Evolutionary conservation across 1,140 invertebrate genomes (phyloP).

Genomic region (Globodera rostochiensis): DNA sequence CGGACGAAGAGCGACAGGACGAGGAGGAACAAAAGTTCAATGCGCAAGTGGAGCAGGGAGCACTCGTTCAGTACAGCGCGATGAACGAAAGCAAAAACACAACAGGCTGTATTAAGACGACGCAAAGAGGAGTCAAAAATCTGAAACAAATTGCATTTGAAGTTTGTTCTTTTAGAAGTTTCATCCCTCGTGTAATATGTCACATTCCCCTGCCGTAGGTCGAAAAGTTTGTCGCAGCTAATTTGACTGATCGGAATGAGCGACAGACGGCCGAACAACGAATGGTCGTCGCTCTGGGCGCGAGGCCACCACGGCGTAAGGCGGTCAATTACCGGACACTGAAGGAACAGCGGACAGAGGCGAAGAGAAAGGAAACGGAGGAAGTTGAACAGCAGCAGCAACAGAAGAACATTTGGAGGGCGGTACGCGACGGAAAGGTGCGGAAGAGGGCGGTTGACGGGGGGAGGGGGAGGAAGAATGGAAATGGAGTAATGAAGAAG

Average conservation of each 20-base stretch:
- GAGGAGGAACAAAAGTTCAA: background rate
- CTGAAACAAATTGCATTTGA: constrained; percentile 1
- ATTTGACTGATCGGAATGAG: constrained; percentile 10
- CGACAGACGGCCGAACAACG: constrained; percentile 15
- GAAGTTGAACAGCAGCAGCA: background rate
- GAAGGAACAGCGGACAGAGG: constrained; percentile 18
- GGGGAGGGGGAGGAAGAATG: constrained; percentile 4
- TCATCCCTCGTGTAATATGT: background rate
- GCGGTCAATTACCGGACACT: constrained; percentile 15
- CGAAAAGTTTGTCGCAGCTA: constrained; percentile 21
- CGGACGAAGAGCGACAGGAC: background rate
- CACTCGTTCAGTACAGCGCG: background rate
- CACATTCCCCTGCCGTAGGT: background rate
- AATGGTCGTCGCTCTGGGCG: constrained; percentile 16
- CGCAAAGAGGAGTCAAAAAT: background rate
- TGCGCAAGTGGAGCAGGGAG: background rate
- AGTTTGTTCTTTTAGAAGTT: background rate
- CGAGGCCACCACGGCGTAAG: background rate
- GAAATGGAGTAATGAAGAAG: constrained; percentile 3
- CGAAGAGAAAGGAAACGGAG: constrained; percentile 3
- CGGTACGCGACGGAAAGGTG: background rate
- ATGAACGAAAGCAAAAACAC: background rate
- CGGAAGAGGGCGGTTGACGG: background rate
- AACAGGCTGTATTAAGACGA: background rate
- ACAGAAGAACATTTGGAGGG: constrained; percentile 6